Conservation (phyloP, 2,113 vertebrate species). For the Cinclus mexicanus region DNA sequence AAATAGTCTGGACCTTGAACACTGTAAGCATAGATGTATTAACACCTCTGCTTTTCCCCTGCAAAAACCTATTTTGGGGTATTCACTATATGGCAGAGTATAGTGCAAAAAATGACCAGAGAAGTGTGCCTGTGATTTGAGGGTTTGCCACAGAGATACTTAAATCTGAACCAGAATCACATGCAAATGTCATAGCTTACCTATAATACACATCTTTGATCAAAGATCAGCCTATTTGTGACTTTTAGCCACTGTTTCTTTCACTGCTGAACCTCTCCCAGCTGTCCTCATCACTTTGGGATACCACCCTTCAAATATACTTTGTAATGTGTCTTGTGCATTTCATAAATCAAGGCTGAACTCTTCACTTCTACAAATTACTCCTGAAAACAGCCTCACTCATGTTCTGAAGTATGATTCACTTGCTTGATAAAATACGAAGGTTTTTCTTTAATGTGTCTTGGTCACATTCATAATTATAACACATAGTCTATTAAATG, state of each 20-base stretch:
- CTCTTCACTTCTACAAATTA: conserved; percentile 7
- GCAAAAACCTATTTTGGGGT: accelerated
- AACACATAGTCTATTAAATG: conserved; percentile 22
- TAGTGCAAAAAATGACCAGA: background rate
- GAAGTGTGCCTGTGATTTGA: background rate
- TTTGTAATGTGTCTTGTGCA: background rate
- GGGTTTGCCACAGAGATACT: background rate
- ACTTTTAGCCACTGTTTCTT: background rate
- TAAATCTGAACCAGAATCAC: background rate
- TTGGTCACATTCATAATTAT: conserved; percentile 14
- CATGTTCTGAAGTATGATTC: background rate
- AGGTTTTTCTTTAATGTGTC: conserved; percentile 25
- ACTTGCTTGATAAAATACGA: background rate
- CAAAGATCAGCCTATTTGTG: background rate
- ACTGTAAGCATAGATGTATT: background rate
- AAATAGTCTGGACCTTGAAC: background rate
- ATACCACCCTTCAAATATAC: conserved; percentile 15
- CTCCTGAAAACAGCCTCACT: conserved; percentile 32
- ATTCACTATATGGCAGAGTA: background rate
- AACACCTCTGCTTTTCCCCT: background rate
- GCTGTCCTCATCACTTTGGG: background rate
- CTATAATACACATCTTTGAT: background rate
- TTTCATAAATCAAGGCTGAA: conserved; percentile 37
- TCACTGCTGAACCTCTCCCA: background rate
- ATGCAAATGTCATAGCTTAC: background rate